phyloP scores from a whole-genome alignment of 1,140 invertebrate genomes.

The Caenorhabditis elegans region WBcel235 BX284604.4:2107501-2108000 shows the following conservation, averaged over 20 bases:
- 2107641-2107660: slow-evolving; percentile 33
- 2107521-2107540: slow-evolving; percentile 18
- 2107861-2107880: too few species aligned
- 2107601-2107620: slow-evolving; percentile 36
- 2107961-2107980: too few species aligned
- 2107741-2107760: not conserved
- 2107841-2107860: too few species aligned
- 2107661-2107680: slow-evolving; percentile 43
- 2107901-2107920: too few species aligned
- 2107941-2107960: too few species aligned
- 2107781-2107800: too few species aligned
- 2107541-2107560: not conserved
- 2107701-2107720: slow-evolving; percentile 42
- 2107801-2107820: too few species aligned
- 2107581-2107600: slow-evolving; percentile 44
- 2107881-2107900: too few species aligned
- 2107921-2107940: too few species aligned
- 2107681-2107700: slow-evolving; percentile 44
- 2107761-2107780: not conserved
- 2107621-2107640: slow-evolving; percentile 41
- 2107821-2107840: too few species aligned
- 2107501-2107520: slow-evolving; percentile 36
- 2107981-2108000: too few species aligned
- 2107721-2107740: slow-evolving; percentile 27
- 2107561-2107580: not conserved